Base-by-base conservation (phyloP, 2,113 vertebrate genomes). In the Actenoides hombroni region DNA sequence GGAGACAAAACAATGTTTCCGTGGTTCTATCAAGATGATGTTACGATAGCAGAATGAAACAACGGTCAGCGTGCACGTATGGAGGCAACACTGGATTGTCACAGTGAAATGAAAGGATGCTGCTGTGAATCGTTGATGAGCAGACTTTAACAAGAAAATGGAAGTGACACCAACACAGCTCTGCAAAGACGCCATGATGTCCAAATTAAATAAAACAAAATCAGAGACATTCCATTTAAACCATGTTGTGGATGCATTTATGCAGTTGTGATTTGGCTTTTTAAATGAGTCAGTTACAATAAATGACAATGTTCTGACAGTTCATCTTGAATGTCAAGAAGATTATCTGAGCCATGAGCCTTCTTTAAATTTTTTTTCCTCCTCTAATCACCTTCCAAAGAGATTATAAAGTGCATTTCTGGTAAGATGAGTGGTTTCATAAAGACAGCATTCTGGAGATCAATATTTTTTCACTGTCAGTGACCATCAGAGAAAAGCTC, bases 251-350 rank as follows among this genome's bases (percentile, higher is more conserved):
- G 91, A 90, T 6, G 2, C 37, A 80, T 77, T 92, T 91, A 64
- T 70, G 53, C 26, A 61, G 86, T 82, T 93, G 65, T 82, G 77
- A 94, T 73, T 84, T 14, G 9, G 57, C 54, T 83, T 94, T 88
- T 91, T 73, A 21, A 82, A 93, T 87, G 69, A 94, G 69, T 76
- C 90, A 82, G 69, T 92, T 86, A 82, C 69, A 88, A 93, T 40
- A 95, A 86, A 76, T 64, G 69, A 84, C 83, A 88, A 64, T 19
- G 53, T 94, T 96, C 86, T 88, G 83, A 88, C 88, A 88, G 40
- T 53, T 82, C 26, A 37, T 83, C 61, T 68, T 91, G 57, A 92
- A 94, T 63, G 65, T 48, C 88, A 92, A 84, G 42, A 74, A 35
- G 44, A 88, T 81, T 64, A 86, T 81, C 68, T 83, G 42, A 94